Base-by-base conservation (phyloP, 2,797 vertebrate genomes). In the Pantherophis vulpinus region DNA sequence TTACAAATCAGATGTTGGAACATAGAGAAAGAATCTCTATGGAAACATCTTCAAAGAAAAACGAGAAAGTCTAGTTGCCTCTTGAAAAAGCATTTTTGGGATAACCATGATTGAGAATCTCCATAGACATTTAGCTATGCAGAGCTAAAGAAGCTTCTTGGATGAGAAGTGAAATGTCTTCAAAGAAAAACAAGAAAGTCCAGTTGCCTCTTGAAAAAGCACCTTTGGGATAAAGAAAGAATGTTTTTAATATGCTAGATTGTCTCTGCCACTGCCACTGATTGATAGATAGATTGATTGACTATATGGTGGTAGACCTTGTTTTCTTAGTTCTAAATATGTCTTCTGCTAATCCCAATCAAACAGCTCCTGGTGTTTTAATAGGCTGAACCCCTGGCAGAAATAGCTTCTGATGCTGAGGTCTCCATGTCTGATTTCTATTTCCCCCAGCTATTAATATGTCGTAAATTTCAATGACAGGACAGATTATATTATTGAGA, bases 281-380 rank as follows among this genome's bases (percentile, higher is more conserved):
- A 74, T 37, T 29, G 61, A 63, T 32, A 32, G 66, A 74, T 74
- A 9, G 18, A 11, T 42, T 23, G 74, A 79, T 23, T 79, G 74
- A 8, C 74, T 83, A 83, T 42, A 47, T 25, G 74, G 32, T 42
- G 18, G 37, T 11, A 79, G 74, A 83, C 2, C 37, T 42, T 97
- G 95, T 95, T 95, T 95, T 96, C 92, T 3, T 55, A 91, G 91
- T 93, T 95, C 86, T 90, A 95, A 95, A 96, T 93, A 94, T 94
- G 90, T 91, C 89, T 91, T 94, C 93, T 92, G 91, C 94, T 97
- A 97, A 96, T 96, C 93, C 96, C 94, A 88, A 90, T 93, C 96
- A 91, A 95, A 95, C 56, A 93, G 94, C 93, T 90, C 93, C 90
- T 92, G 93, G 20, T 93, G 47, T 95, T 96, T 95, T 37, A 86